Percentiles rank a stretch among this genome's conserved stretches.
Evolutionary conservation across 2,888 invertebrate species (phyloP).

Genomic region (Mimachlamys varia): DNA sequence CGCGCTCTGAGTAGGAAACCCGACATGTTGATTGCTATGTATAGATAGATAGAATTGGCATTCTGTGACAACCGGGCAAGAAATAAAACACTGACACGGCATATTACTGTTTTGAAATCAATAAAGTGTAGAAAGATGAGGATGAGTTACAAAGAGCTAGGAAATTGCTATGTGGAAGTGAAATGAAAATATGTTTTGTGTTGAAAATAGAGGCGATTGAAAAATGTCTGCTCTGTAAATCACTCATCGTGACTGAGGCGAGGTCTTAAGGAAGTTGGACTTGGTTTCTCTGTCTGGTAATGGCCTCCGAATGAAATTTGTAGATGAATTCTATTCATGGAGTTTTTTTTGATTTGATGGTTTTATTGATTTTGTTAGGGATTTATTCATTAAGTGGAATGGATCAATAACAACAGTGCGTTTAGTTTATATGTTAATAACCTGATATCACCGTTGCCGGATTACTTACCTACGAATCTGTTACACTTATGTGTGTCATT

Average conservation of each 20-base stretch:
- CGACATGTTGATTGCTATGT: neutral
- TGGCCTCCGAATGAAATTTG: neutral
- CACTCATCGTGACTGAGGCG: neutral
- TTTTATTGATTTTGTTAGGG: no score
- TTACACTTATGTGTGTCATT: no score
- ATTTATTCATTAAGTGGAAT: no score
- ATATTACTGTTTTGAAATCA: slow-evolving; percentile 10
- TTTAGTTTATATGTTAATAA: no score
- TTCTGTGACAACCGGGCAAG: neutral
- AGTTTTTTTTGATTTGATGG: neutral
- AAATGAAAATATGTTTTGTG: neutral
- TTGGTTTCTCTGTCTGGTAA: neutral
- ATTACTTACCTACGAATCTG: no score
- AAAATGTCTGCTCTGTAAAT: neutral
- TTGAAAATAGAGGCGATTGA: neutral
- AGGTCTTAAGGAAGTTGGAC: neutral
- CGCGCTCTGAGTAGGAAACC: neutral
- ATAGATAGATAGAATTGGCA: neutral
- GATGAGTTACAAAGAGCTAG: neutral
- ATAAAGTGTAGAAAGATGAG: neutral
- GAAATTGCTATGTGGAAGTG: neutral
- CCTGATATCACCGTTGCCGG: no score
- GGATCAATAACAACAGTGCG: no score
- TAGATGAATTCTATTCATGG: neutral
- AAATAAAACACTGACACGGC: neutral